phyloP scores from a whole-genome alignment of 2,888 invertebrate genomes.

The Acanthosepion esculentum region DNA sequence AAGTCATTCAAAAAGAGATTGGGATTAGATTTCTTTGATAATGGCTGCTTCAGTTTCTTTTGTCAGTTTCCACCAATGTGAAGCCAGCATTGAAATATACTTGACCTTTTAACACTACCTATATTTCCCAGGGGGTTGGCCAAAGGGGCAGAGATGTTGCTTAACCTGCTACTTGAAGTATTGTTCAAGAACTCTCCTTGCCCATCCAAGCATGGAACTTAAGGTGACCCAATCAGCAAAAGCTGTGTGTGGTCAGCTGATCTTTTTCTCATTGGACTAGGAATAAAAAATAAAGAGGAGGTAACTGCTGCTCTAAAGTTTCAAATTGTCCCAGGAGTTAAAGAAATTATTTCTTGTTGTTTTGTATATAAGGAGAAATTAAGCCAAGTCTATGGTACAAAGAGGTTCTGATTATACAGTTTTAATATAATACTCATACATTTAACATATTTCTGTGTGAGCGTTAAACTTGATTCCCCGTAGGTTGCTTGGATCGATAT shows the following conservation, averaged over 20 bases:
- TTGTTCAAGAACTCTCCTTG: constrained; percentile 24
- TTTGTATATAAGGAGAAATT: neutral
- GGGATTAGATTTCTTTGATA: neutral
- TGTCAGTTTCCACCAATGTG: neutral
- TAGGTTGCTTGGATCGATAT: no score
- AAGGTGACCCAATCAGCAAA: neutral
- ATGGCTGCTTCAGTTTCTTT: neutral
- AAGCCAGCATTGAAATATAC: neutral
- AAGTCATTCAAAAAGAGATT: neutral
- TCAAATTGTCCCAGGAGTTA: neutral
- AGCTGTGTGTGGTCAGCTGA: constrained; percentile 7
- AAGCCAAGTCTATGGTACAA: neutral
- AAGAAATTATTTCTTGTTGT: neutral
- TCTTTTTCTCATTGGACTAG: neutral
- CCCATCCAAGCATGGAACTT: neutral
- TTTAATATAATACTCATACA: neutral
- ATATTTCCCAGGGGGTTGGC: neutral
- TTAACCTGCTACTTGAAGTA: neutral
- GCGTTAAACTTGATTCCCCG: no score
- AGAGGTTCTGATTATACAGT: neutral
- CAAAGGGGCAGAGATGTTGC: neutral
- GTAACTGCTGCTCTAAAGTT: neutral
- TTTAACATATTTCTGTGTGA: no score
- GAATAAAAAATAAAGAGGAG: neutral
- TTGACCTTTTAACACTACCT: neutral